Base-by-base conservation (phyloP, 2,113 vertebrate genomes). In the Herpetotheres cachinnans region DNA sequence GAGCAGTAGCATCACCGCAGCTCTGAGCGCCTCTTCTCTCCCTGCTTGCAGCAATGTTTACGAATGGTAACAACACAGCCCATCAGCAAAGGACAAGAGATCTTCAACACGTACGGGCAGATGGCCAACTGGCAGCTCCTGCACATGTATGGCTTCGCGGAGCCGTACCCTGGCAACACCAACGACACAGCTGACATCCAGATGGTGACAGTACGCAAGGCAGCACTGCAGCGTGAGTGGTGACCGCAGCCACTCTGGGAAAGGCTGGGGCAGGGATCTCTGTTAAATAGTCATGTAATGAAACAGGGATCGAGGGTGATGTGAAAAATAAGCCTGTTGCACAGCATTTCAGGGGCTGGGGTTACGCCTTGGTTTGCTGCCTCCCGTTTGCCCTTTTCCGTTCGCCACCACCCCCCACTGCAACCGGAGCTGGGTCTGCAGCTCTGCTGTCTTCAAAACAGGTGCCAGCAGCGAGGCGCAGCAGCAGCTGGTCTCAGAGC, bases 101-200 rank as follows among this genome's bases (percentile, higher is more conserved):
- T 99, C 44, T 99, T 99, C 91, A 99, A 99, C 98, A 99, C 99
- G 0, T 99, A 99, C 0, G 99, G 99, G 24, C 98, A 99, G 92
- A 98, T 99, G 98, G 99, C 99, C 80, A 99, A 99, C 97, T 99
- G 99, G 99, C 99, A 99, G 92, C 98, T 99, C 73, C 98, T 99
- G 40, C 99, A 99, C 62, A 99, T 99, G 99, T 99, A 99, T 0
- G 99, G 99, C 72, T 99, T 99, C 30, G 97, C 98, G 0, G 98
- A 99, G 96, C 98, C 98, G 0, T 98, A 99, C 94, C 98, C 98
- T 0, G 92, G 97, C 96, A 99, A 99, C 98, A 97, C 65, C 58
- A 97, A 99, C 0, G 99, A 99, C 90, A 99, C 99, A 0, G 99
- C 98, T 0, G 99, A 99, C 96, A 98, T 99, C 95, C 98, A 98